These are phyloP conservation scores for Anthoscopus minutus DNA, from an alignment of 2,113 vertebrate species.

Conservation along the genomic window DNA sequence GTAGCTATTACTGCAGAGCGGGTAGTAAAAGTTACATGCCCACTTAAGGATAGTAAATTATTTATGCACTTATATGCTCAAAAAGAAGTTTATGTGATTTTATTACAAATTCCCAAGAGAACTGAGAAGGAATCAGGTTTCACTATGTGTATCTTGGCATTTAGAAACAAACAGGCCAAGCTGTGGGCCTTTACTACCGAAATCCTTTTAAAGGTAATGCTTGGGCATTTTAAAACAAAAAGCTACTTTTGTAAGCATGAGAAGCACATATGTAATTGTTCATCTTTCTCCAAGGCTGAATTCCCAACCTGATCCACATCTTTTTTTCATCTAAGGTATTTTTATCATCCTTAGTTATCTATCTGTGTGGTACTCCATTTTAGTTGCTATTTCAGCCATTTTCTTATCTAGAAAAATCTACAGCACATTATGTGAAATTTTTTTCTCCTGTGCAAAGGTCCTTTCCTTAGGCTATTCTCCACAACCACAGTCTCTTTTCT, in stretches of 20 bases:
- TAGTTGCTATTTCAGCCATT: constrained; percentile 1
- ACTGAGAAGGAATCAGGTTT: neutral
- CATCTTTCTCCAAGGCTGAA: neutral
- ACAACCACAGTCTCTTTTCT: neutral
- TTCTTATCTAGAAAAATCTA: neutral
- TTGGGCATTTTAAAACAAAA: neutral
- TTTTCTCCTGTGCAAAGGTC: neutral
- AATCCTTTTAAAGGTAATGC: neutral
- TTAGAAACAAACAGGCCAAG: neutral
- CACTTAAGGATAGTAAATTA: neutral
- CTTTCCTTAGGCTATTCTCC: neutral
- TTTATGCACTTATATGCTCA: neutral
- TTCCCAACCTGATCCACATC: neutral
- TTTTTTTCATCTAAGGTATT: neutral
- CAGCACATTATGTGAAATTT: neutral
- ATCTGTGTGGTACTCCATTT: neutral
- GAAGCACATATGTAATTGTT: neutral
- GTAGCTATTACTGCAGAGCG: neutral
- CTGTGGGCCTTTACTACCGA: neutral
- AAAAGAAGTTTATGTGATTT: neutral
- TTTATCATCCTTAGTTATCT: neutral
- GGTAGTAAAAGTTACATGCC: neutral
- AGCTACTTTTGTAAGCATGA: neutral
- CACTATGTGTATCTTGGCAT: neutral
- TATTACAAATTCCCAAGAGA: neutral